Percentiles rank a stretch among this genome's conserved stretches.
Evolutionary conservation across 2,797 vertebrate species (phyloP).

Genomic region (Tangara arthus): DNA sequence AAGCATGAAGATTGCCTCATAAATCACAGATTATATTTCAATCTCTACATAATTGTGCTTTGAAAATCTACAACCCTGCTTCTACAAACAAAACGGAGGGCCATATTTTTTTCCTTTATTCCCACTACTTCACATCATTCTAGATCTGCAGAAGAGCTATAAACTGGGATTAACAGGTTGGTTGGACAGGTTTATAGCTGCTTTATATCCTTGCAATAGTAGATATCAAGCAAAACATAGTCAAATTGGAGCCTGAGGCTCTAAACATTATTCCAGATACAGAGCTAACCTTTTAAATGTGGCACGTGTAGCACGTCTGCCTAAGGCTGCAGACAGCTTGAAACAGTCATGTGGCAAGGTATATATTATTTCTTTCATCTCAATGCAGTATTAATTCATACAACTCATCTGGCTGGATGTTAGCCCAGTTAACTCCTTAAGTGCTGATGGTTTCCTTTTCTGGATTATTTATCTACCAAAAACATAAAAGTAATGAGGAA

Average conservation of each 20-base stretch:
- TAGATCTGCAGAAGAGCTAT: not conserved
- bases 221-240: slow-evolving; percentile 11
- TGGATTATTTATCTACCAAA: not conserved
- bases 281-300: slow-evolving; percentile 40
- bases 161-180: not conserved
- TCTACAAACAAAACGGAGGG: not conserved
- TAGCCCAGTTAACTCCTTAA: not conserved
- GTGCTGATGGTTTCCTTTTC: not conserved
- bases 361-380: not conserved
- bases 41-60: not conserved
- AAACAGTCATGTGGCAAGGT: not conserved
- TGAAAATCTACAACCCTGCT: not conserved
- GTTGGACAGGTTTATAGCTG: slow-evolving; percentile 15
- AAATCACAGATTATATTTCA: not conserved
- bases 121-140: not conserved
- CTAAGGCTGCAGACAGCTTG: slow-evolving; percentile 11
- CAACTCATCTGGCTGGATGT: not conserved
- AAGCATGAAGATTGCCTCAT: not conserved
- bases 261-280: not conserved
- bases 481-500: not conserved
- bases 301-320: not conserved
- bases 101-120: not conserved
- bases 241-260: slow-evolving; percentile 25
- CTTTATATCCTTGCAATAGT: not conserved
- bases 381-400: not conserved